phyloP scores from a whole-genome alignment of 2,797 vertebrate species.

The Leucoraja ocellata region DNA sequence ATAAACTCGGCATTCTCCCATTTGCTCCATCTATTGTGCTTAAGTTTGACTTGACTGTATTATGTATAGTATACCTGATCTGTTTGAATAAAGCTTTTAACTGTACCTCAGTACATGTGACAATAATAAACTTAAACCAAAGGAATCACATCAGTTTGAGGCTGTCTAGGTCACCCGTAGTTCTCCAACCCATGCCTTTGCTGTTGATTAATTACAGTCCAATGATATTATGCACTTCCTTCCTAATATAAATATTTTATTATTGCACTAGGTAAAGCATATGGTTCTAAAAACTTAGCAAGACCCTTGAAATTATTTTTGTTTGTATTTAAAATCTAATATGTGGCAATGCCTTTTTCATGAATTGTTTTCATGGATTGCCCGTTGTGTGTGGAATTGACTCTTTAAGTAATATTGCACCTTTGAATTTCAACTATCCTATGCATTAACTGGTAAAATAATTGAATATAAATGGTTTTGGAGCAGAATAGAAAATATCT shows the following conservation, averaged over 20 bases:
- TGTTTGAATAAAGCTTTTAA: no score
- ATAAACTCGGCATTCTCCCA: no score
- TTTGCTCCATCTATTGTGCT: no score
- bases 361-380: not conserved
- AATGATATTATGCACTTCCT: not conserved
- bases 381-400: not conserved
- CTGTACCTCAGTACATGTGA: no score
- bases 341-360: not conserved
- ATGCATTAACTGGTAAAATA: not conserved
- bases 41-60: no score
- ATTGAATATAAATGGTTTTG: constrained; percentile 5
- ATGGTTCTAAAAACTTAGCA: not conserved
- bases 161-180: not conserved
- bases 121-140: no score
- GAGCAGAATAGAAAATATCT: not conserved
- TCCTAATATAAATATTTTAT: not conserved
- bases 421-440: not conserved
- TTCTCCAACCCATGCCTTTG: not conserved
- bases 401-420: not conserved
- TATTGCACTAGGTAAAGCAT: not conserved
- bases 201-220: not conserved
- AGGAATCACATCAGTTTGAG: not conserved
- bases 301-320: not conserved
- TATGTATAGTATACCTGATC: no score
- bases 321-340: not conserved